Conservation (phyloP, 30 jellyfish, hydroid and myxozoan species). For the Sanderia malayensis region DNA sequence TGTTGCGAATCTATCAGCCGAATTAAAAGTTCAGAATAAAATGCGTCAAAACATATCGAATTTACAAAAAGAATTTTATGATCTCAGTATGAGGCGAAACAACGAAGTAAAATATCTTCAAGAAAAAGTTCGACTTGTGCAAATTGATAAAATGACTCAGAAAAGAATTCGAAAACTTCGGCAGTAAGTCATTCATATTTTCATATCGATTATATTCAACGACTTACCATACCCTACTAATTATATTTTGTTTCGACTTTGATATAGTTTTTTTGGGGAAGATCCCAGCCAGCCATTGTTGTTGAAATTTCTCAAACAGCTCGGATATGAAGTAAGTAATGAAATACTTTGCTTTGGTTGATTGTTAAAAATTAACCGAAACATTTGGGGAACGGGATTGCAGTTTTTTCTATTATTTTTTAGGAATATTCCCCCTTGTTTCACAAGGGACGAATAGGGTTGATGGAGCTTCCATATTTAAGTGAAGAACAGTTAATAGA, state of each 20-base stretch:
- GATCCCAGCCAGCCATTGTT: conserved; percentile 59
- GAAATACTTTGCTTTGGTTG: not conserved
- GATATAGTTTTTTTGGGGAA: conserved; percentile 65
- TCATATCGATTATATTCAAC: too few relatives aligned
- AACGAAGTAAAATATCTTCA: conserved; percentile 46
- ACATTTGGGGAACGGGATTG: too few relatives aligned
- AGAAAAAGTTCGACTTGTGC: conserved; percentile 43
- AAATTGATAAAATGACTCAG: conserved; percentile 42
- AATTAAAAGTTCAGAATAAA: conserved; percentile 42
- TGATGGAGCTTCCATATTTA: conserved; percentile 56
- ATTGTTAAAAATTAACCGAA: too few relatives aligned
- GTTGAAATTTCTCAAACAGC: conserved; percentile 25
- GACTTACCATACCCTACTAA: too few relatives aligned
- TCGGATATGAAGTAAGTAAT: conserved; percentile 55
- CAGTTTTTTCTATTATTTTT: not conserved
- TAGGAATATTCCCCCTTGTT: conserved; percentile 43
- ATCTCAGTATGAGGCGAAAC: conserved; percentile 14
- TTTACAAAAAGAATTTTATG: conserved; percentile 42
- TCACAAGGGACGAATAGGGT: conserved; percentile 47
- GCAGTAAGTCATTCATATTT: conserved; percentile 19
- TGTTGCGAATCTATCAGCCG: conserved; percentile 65
- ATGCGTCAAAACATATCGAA: conserved; percentile 40
- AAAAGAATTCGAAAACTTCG: conserved; percentile 41
- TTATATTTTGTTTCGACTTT: too few relatives aligned
- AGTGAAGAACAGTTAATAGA: conserved; percentile 59